Evolutionary conservation across 2,888 invertebrate species (phyloP).

Genomic region (Phaonia tiefii): DNA sequence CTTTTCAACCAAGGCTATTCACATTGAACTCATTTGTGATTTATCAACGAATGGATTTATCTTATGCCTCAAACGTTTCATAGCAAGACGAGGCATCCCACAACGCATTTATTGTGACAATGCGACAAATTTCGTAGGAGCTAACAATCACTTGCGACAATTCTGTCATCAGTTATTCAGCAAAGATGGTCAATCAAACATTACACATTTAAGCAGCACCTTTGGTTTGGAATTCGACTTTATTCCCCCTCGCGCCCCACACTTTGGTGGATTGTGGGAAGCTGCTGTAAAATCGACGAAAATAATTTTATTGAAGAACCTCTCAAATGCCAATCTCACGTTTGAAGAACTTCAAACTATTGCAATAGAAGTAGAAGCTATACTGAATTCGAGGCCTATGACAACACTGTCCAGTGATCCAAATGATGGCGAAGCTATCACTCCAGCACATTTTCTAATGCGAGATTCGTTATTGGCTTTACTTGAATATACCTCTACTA

Average conservation of each 20-base stretch:
- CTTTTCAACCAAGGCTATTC: background rate
- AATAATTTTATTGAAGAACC: constrained; percentile 33
- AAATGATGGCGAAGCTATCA: constrained; percentile 63
- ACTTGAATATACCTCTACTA: no score
- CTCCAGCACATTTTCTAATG: constrained; percentile 61
- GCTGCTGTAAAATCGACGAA: constrained; percentile 51
- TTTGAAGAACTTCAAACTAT: constrained; percentile 50
- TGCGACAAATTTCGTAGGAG: no score
- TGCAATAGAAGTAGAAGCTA: no score
- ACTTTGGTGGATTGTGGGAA: constrained; percentile 64
- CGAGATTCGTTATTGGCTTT: no score
- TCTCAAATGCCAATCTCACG: constrained; percentile 49
- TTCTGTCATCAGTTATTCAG: no score
- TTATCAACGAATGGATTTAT: background rate
- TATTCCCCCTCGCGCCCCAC: constrained; percentile 58
- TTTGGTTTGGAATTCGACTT: constrained; percentile 41
- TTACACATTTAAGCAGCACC: no score
- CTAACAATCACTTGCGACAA: no score
- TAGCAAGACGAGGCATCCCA: no score
- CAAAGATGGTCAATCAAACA: no score
- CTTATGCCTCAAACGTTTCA: background rate
- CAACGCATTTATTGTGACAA: no score
- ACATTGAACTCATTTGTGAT: background rate
- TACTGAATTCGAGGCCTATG: no score
- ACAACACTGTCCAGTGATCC: constrained; percentile 59